Evolutionary conservation across 2,113 vertebrate species (phyloP).

Genomic region (Puntigrus tetrazona): DNA sequence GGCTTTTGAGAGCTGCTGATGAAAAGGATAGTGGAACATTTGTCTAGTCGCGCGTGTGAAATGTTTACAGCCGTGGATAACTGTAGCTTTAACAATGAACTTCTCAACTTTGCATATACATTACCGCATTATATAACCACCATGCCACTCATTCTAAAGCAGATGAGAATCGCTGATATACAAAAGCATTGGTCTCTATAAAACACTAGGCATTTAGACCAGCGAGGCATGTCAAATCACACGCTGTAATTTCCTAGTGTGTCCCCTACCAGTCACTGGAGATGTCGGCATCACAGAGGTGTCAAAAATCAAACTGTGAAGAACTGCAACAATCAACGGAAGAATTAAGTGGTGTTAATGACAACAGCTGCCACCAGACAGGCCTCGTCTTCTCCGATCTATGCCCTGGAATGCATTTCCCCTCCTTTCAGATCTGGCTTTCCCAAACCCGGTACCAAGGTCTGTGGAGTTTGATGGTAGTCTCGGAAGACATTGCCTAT

Average conservation of each 20-base stretch:
- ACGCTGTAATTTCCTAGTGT: constrained; percentile 3
- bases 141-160: background rate
- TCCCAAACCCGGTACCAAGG: background rate
- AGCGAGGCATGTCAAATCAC: constrained; percentile 1
- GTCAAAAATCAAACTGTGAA: constrained; percentile 41
- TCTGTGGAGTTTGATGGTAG: background rate
- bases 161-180: background rate
- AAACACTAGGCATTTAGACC: background rate
- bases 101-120: background rate
- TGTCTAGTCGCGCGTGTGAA: background rate
- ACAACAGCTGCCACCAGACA: constrained; percentile 60
- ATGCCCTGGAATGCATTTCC: constrained; percentile 17
- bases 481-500: constrained; percentile 4
- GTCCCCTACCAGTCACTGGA: background rate
- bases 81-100: background rate
- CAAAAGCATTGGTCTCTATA: background rate
- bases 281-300: background rate
- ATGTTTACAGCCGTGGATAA: background rate
- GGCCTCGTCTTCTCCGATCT: constrained; percentile 58
- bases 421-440: background rate
- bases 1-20: constrained; percentile 32
- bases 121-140: background rate
- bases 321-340: constrained; percentile 22
- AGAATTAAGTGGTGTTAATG: constrained; percentile 55
- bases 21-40: constrained; percentile 40